These are phyloP conservation scores for Oscarella lobularis DNA, from an alignment of 37 sponge, comb jelly and placozoan species.

Conservation along the genomic window DNA sequence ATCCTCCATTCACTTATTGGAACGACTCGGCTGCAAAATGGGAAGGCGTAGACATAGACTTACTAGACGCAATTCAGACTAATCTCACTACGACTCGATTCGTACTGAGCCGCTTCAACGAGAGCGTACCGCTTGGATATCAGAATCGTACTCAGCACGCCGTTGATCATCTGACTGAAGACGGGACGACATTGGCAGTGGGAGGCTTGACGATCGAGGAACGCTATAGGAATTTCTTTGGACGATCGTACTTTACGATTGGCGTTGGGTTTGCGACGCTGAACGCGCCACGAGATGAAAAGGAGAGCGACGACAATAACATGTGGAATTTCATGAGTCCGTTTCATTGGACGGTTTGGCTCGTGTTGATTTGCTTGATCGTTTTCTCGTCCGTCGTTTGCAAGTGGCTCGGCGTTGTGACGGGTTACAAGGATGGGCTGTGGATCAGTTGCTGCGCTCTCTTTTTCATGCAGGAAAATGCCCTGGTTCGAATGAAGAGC, in stretches of 20 bases:
- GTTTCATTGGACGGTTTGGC: not conserved
- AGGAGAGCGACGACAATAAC: not conserved
- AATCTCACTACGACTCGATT: not conserved
- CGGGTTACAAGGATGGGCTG: not conserved
- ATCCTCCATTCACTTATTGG: not conserved
- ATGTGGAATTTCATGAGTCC: not conserved
- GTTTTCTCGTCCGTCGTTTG: not conserved
- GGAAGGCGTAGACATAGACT: not conserved
- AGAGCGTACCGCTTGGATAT: not conserved
- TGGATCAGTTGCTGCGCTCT: not conserved
- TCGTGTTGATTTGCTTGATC: not conserved
- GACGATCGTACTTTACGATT: not conserved
- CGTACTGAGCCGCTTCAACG: not conserved
- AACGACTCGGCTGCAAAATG: not conserved
- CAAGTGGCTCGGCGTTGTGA: not conserved
- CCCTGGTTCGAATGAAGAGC: not conserved
- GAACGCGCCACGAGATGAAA: not conserved
- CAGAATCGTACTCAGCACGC: too few relatives aligned
- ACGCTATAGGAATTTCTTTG: not conserved
- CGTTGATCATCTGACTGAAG: too few relatives aligned
- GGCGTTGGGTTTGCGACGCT: not conserved
- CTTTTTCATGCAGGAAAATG: not conserved
- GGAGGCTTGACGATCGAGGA: not conserved
- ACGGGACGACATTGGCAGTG: not conserved
- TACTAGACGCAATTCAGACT: not conserved